Conservation (phyloP, 1,140 invertebrate genomes). For the Acyrthosiphon pisum region DNA sequence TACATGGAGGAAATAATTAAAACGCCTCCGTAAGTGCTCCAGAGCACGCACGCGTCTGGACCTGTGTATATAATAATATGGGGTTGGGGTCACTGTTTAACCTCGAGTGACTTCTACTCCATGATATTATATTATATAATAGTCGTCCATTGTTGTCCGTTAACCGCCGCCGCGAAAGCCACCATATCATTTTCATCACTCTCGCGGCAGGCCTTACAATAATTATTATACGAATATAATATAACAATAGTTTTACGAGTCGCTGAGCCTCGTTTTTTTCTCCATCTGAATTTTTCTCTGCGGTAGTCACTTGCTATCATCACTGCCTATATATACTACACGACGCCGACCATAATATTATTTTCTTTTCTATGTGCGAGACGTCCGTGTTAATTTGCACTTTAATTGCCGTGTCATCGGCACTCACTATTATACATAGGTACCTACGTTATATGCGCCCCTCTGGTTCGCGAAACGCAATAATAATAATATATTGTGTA, state of each 20-base stretch:
- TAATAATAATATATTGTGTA: background rate
- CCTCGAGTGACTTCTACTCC: background rate
- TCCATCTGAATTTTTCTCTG: background rate
- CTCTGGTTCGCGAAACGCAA: background rate
- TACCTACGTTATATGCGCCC: background rate
- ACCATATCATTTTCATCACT: background rate
- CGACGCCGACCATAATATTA: background rate
- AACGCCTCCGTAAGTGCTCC: background rate
- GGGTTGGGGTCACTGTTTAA: background rate
- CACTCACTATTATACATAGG: background rate
- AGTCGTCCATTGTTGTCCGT: background rate
- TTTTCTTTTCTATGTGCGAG: background rate
- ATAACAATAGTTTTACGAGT: background rate
- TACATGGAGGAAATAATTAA: constrained; percentile 22
- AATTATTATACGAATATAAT: background rate
- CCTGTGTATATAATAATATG: background rate
- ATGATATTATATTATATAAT: background rate
- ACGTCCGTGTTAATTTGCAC: constrained; percentile 42
- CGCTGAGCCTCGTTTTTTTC: background rate
- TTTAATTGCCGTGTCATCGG: constrained; percentile 52
- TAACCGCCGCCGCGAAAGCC: too few relatives aligned
- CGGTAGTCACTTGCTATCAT: background rate
- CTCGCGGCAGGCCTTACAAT: background rate
- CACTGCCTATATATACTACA: too few relatives aligned
- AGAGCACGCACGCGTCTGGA: background rate